Evolutionary conservation across 2,113 vertebrate species (phyloP).

Genomic region (Pterophyllum scalare): DNA sequence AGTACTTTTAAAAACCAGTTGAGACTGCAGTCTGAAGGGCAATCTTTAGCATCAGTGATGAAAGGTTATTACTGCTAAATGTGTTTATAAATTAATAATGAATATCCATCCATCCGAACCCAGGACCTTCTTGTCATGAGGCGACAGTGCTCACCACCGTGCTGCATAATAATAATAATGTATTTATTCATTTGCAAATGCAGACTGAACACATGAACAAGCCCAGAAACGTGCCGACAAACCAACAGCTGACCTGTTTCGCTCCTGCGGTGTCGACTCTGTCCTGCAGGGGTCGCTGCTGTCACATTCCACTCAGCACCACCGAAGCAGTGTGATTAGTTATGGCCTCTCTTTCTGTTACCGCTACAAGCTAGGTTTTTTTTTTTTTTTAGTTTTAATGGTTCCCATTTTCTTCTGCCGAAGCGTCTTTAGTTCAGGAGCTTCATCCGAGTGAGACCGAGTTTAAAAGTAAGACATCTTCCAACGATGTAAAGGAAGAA

Average conservation of each 20-base stretch:
- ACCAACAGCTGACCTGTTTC: neutral
- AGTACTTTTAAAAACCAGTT: neutral
- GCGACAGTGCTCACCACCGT: too few species aligned
- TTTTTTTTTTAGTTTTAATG: neutral
- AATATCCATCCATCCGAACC: too few species aligned
- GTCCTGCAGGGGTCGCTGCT: constrained; percentile 24
- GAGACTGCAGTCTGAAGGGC: neutral
- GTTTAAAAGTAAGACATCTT: neutral
- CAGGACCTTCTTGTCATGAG: too few species aligned
- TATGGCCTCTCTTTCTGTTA: neutral
- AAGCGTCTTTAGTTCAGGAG: neutral
- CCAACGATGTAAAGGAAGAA: neutral
- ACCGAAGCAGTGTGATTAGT: neutral
- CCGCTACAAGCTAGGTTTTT: neutral
- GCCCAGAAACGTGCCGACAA: neutral
- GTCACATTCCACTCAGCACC: fast-evolving
- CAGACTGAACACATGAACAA: neutral
- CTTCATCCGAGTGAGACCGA: neutral
- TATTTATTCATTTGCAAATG: neutral
- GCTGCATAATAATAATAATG: neutral
- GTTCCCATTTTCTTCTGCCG: fast-evolving
- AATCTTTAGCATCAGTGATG: neutral
- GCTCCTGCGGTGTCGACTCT: neutral
- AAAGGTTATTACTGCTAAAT: neutral
- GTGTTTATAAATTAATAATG: neutral